Conservation (phyloP, 2,797 vertebrate genomes). For the Antrozous pallidus region DNA sequence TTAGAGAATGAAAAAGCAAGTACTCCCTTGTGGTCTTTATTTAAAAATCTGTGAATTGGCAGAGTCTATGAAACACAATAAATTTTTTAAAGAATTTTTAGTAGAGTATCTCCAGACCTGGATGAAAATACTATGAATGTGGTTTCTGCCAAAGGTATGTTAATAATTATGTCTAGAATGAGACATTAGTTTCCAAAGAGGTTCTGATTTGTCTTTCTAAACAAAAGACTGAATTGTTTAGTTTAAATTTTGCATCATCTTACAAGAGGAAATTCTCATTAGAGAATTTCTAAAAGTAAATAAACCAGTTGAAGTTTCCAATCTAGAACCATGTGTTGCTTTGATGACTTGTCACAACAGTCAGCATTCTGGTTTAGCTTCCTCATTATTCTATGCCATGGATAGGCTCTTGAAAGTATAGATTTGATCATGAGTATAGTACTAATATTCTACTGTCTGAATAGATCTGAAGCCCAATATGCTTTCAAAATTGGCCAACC, state of each 20-base stretch:
- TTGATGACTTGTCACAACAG: not conserved
- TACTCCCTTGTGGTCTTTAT: not conserved
- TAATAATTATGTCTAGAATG: constrained; percentile 42
- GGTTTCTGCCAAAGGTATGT: constrained; percentile 15
- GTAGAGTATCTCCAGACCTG: not conserved
- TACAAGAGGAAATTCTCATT: constrained; percentile 40
- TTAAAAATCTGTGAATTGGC: constrained; percentile 32
- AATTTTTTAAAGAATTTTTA: not conserved
- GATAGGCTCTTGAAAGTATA: not conserved
- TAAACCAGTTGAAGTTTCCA: constrained; percentile 13
- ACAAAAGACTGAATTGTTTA: constrained; percentile 19
- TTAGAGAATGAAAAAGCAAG: not conserved
- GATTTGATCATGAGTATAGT: not conserved
- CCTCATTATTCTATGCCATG: not conserved
- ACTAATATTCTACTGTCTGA: not conserved
- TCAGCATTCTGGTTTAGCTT: constrained; percentile 41
- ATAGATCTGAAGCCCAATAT: constrained; percentile 43
- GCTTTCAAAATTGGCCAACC: constrained; percentile 48
- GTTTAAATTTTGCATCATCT: constrained; percentile 25
- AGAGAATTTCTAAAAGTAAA: constrained; percentile 38
- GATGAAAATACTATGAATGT: not conserved
- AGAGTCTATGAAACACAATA: constrained; percentile 34
- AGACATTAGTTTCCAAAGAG: constrained; percentile 31
- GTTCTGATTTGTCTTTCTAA: constrained; percentile 41
- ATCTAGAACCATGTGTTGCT: not conserved